Evolutionary conservation across 2,888 invertebrate species (phyloP).

Genomic region (Dendrolimus pini): DNA sequence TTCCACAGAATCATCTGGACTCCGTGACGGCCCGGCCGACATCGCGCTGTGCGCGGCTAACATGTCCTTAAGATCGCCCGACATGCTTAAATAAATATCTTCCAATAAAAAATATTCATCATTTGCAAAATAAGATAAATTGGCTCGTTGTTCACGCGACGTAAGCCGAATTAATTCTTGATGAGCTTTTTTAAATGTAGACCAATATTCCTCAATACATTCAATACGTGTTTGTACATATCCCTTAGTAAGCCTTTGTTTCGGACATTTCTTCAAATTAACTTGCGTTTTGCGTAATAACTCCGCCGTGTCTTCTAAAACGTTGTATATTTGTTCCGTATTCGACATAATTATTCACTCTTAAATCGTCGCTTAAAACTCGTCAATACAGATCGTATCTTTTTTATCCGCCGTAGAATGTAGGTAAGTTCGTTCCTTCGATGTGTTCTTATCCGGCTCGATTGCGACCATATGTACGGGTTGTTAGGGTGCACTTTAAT

Average conservation of each 20-base stretch:
- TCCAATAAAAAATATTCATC: not conserved
- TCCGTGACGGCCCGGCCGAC: not conserved
- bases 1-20: not conserved
- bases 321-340: no score
- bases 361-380: not conserved
- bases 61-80: not conserved
- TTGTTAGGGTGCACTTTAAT: no score
- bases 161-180: not conserved
- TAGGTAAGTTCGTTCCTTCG: no score
- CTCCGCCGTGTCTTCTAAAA: slow-evolving; percentile 1
- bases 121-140: not conserved
- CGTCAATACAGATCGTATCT: not conserved
- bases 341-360: not conserved
- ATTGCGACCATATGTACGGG: no score
- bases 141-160: not conserved
- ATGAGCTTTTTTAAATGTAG: not conserved
- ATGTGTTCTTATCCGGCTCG: no score
- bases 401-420: no score
- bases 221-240: slow-evolving; percentile 2
- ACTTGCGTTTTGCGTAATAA: slow-evolving; percentile 1
- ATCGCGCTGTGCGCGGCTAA: not conserved
- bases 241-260: slow-evolving; percentile 2
- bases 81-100: not conserved
- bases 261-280: slow-evolving; percentile 2
- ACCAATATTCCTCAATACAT: slow-evolving; percentile 2